Evolutionary conservation across 2,113 vertebrate genomes (phyloP).

Genomic region (Turnix velox): DNA sequence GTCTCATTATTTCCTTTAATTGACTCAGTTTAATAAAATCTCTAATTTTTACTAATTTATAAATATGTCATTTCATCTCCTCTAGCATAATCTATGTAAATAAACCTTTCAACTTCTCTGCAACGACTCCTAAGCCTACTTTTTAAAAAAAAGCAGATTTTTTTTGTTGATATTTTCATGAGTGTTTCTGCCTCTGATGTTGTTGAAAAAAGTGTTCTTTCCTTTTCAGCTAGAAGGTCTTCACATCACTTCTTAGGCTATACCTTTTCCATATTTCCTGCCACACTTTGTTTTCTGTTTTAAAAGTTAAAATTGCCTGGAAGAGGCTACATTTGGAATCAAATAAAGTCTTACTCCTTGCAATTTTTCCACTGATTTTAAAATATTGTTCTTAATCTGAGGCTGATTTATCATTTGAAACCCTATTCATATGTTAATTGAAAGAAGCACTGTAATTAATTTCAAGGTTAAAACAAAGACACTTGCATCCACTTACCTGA

Average conservation of each 20-base stretch:
- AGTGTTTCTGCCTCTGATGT: background rate
- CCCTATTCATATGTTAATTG: background rate
- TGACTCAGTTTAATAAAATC: background rate
- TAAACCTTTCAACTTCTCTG: background rate
- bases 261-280: background rate
- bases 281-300: background rate
- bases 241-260: background rate
- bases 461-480: background rate
- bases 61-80: background rate
- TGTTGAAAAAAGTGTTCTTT: background rate
- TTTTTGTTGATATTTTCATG: background rate
- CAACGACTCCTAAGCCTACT: background rate
- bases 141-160: background rate
- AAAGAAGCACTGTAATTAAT: background rate
- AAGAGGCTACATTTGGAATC: background rate
- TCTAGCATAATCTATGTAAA: background rate
- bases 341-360: background rate
- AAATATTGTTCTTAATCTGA: background rate
- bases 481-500: background rate
- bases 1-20: background rate
- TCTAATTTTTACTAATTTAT: background rate
- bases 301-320: background rate
- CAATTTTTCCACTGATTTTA: background rate
- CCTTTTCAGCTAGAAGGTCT: background rate
- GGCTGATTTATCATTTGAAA: background rate